phyloP scores from a whole-genome alignment of 2,888 invertebrate genomes.

The Eristalinus sepulchralis region DNA sequence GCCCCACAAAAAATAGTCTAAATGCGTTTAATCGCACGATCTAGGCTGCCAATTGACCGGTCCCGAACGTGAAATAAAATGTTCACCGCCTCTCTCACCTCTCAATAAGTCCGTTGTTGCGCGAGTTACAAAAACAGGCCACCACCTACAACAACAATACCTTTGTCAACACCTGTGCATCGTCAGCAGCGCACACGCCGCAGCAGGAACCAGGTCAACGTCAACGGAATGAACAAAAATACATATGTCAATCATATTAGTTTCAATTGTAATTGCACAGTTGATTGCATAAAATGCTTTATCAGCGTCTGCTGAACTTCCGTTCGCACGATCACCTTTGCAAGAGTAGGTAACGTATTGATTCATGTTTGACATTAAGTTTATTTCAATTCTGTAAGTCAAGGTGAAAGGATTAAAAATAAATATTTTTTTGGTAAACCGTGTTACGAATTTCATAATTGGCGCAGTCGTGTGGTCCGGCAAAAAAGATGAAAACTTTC shows the following conservation, averaged over 20 bases:
- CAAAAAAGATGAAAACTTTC: conserved; percentile 2
- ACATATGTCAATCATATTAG: background rate
- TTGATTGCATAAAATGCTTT: conserved; percentile 2
- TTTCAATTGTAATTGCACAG: conserved; percentile 8
- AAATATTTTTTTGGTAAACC: background rate
- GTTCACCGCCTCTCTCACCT: too few species aligned
- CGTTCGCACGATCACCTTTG: conserved; percentile 12
- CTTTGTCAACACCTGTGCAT: background rate
- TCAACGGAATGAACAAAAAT: background rate
- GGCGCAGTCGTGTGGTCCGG: background rate
- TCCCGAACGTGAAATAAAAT: too few species aligned
- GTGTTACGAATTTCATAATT: background rate
- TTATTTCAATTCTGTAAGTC: background rate
- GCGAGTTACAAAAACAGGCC: conserved; percentile 14
- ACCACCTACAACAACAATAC: background rate
- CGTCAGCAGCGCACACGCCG: conserved; percentile 20
- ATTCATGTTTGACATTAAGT: conserved; percentile 1
- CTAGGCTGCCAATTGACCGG: too few species aligned
- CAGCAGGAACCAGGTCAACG: background rate
- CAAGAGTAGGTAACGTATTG: background rate
- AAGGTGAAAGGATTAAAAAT: background rate
- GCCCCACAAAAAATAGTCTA: too few species aligned
- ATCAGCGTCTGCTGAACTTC: conserved; percentile 23
- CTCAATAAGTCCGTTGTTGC: too few species aligned
- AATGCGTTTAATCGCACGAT: too few species aligned